Conservation (phyloP, 2,113 vertebrate species). For the Reinhardtius hippoglossoides region DNA sequence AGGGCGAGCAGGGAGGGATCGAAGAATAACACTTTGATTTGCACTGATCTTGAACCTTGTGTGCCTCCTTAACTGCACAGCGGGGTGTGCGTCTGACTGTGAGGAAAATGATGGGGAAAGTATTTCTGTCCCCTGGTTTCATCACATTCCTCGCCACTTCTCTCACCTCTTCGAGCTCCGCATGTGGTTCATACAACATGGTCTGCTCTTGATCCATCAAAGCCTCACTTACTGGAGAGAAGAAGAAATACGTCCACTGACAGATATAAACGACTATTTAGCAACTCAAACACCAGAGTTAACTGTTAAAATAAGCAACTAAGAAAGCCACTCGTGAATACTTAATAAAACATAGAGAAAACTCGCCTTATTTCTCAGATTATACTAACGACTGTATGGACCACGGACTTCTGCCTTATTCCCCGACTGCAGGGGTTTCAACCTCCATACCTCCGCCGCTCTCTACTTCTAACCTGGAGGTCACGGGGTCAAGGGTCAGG, state of each 20-base stretch:
- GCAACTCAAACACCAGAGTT: slow-evolving; percentile 14
- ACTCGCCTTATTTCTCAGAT: slow-evolving; percentile 48
- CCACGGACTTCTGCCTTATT: slow-evolving; percentile 43
- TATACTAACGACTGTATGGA: slow-evolving; percentile 63
- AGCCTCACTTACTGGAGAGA: slow-evolving; percentile 31
- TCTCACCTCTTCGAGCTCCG: slow-evolving; percentile 50
- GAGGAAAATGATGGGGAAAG: slow-evolving; percentile 66
- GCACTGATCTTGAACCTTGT: slow-evolving; percentile 82
- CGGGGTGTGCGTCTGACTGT: slow-evolving; percentile 79
- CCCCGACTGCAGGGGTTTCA: slow-evolving; percentile 72
- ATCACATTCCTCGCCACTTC: slow-evolving; percentile 73
- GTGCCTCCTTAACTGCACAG: slow-evolving; percentile 83
- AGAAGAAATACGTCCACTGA: slow-evolving; percentile 52
- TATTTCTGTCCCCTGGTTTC: slow-evolving; percentile 67
- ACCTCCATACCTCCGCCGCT: slow-evolving; percentile 62
- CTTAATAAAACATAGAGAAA: slow-evolving; percentile 19
- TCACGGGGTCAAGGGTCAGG: slow-evolving; percentile 79
- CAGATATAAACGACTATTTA: slow-evolving; percentile 44
- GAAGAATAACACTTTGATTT: slow-evolving; percentile 87
- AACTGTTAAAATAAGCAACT: slow-evolving; percentile 2
- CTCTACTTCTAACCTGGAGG: slow-evolving; percentile 70
- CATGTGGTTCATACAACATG: slow-evolving; percentile 49
- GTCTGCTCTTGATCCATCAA: slow-evolving; percentile 62
- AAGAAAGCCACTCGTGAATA: slow-evolving; percentile 1
- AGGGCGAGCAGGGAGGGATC: slow-evolving; percentile 45